A percentile compares a stretch with the other conserved stretches of the same genome.
phyloP scores from a whole-genome alignment of 2,113 vertebrate species.

The Onychostoma macrolepis region DNA sequence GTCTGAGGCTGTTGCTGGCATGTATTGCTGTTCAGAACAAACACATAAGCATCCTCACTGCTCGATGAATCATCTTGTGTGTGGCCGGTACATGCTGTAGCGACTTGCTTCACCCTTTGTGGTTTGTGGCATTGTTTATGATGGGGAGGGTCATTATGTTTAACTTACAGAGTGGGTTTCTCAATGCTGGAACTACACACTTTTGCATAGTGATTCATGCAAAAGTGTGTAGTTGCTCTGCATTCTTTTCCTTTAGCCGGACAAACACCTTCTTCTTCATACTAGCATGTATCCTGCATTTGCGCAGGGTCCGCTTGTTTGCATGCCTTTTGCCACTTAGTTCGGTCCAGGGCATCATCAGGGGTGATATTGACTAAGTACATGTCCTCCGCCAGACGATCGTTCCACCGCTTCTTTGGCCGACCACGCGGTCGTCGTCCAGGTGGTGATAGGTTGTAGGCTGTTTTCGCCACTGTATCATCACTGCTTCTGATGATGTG shows the following conservation, averaged over 20 bases:
- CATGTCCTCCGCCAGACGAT: no score
- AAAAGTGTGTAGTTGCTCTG: no score
- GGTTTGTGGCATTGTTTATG: neutral
- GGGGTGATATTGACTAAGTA: no score
- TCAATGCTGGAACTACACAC: neutral
- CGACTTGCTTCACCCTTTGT: neutral
- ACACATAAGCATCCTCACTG: neutral
- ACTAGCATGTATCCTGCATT: no score
- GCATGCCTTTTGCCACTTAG: no score
- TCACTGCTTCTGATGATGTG: no score
- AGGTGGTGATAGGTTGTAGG: no score
- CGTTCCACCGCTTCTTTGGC: no score
- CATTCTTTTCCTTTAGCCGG: neutral
- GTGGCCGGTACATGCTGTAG: neutral
- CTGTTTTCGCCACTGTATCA: no score
- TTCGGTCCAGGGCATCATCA: no score
- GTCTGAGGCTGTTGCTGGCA: neutral
- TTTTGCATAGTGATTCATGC: constrained; percentile 5
- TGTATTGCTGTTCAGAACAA: neutral
- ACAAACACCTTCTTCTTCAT: neutral
- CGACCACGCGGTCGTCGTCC: no score
- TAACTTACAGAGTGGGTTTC: neutral
- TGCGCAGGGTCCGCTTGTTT: no score
- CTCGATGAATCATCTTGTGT: neutral
- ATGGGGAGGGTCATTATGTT: neutral